Base-by-base conservation (phyloP, 2,797 vertebrate species). In the Syndactyla subalaris region DNA sequence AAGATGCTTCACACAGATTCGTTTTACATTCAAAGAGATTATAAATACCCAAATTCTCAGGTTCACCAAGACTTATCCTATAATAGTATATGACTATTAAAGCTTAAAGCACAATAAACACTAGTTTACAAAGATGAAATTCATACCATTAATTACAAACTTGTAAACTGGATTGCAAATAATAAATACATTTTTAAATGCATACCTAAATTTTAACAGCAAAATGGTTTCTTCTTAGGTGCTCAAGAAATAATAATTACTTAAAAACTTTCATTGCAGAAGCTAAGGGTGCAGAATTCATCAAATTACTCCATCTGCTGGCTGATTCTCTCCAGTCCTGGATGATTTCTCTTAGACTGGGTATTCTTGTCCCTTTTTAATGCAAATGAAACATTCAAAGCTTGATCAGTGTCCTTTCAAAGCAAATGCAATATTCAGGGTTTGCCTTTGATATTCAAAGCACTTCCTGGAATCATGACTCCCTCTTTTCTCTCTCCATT, bases 381-480 rank as follows among this genome's bases (percentile, higher is more conserved):
- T 96, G 96, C 83, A 97, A 97, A 97, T 96, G 79, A 88, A 95
- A 86, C 76, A 92, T 95, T 95, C 95, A 93, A 75, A 84, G 94
- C 93, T 90, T 92, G 82, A 97, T 97, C 95, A 95, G 82, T 92
- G 85, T 95, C 94, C 96, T 97, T 96, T 96, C 94, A 97, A 93
- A 94, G 89, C 62, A 95, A 94, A 94, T 94, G 85, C 95, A 97
- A 96, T 90, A 96, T 97, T 97, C 96, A 96, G 90, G 74, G 18
- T 82, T 84, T 88, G 62, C 82, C 80, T 97, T 97, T 96, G 96
- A 97, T 95, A 96, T 96, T 97, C 92, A 97, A 96, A 97, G 93
- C 77, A 81, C 66, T 95, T 93, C 82, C 91, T 91, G 82, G 93
- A 96, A 96, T 84, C 82, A 89, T 48, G 82, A 86, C 58, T 95